Base-by-base conservation (phyloP, 2,888 invertebrate genomes). In the Odontothrips loti region DNA sequence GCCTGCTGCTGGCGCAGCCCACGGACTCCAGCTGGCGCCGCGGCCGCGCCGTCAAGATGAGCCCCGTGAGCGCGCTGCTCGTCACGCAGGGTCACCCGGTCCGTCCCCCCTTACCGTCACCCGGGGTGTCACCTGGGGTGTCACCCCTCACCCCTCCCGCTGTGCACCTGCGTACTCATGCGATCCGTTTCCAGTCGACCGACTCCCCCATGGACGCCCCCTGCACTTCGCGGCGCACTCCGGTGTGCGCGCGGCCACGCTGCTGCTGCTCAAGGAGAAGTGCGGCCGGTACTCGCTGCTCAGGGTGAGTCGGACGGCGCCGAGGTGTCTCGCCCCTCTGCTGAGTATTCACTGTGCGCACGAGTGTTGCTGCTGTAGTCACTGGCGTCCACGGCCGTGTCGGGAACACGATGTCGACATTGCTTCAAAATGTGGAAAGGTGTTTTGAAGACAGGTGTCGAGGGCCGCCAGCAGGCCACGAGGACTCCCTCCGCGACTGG, bases 11-110 rank as follows among this genome's bases (percentile, higher is more conserved):
- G 87, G 95, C 96, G 78, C 95, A 95, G 88, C 95, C 96, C 79
- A 94, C 95, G 81, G 96, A 96, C 88, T 95, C 94, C 88, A 95
- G 95, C 87, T 95, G 95, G 95, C 91, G 95, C 85, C 94, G 95
- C 87, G 95, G 95, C 84, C 92, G 95, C 85, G 95, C 95, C 82
- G 94, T 96, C 85, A 96, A 96, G 88, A 91, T 97, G 86, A 93
- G 94, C 84, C 94, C 95, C 81, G 93, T 96, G 84, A 95, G 95
- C 88, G 96, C 96, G 82, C 91, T 97, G 87, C 92, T 97, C 88
- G 94, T 97, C 85, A 96, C 95, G 85, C 94, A 95, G 86, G 96
- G 96, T 90, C 68, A 75, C 68, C 68, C 68, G 68, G 68, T 75
- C 34, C 34, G 34, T 43, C 34, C 2, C 34, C 34, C 34, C 34